Percentiles rank a stretch among this genome's conserved stretches.
These are phyloP conservation scores for Drosophila kanekoi DNA, from an alignment of 2,888 invertebrate genomes.

Conservation along the genomic window DNA sequence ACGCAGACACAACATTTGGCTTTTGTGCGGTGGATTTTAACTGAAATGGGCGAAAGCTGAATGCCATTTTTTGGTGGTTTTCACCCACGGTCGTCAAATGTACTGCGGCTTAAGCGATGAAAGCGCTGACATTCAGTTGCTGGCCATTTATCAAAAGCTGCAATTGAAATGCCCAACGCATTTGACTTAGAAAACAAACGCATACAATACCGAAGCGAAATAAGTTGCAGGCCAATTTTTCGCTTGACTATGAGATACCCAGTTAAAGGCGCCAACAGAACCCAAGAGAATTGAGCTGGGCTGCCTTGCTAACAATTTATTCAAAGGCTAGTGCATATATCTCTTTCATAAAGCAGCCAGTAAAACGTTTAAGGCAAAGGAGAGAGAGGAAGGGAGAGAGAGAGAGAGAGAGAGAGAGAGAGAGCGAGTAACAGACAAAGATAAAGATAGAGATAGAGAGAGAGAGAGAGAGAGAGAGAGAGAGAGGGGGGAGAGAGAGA, in stretches of 20 bases:
- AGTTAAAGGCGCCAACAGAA: background rate
- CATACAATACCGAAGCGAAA: constrained; percentile 28
- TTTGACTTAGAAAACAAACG: constrained; percentile 57
- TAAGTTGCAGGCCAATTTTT: constrained; percentile 1
- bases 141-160: constrained; percentile 77
- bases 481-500: too few species aligned
- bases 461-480: too few species aligned
- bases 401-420: background rate
- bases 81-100: constrained; percentile 74
- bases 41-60: constrained; percentile 77
- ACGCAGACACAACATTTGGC: background rate
- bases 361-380: background rate
- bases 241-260: constrained; percentile 27
- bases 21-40: constrained; percentile 33
- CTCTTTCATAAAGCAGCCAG: background rate
- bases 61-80: constrained; percentile 74
- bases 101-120: constrained; percentile 41
- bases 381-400: background rate
- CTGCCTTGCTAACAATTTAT: background rate
- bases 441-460: too few species aligned
- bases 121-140: constrained; percentile 49
- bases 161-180: constrained; percentile 77
- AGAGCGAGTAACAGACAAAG: too few species aligned
- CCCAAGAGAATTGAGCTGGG: too few species aligned
- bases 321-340: background rate